Evolutionary conservation across 2,797 vertebrate species (phyloP).

Genomic region (Cercopithecus diana): DNA sequence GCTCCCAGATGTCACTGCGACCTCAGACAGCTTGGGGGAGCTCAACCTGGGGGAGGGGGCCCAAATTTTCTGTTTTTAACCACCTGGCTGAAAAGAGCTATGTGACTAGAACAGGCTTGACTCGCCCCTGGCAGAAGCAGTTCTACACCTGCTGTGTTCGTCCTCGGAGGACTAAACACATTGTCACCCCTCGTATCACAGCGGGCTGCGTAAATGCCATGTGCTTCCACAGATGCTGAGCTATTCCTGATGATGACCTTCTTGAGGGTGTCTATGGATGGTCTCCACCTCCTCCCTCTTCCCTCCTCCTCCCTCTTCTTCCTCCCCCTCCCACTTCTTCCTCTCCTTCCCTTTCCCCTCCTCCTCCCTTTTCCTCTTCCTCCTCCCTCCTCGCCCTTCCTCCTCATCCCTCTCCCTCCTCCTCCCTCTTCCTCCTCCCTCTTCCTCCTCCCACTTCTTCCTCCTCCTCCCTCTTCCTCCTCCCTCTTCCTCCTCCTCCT

Average conservation of each 20-base stretch:
- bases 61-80: not conserved
- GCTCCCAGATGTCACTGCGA: not conserved
- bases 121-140: not conserved
- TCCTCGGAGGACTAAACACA: not conserved
- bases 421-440: accelerated
- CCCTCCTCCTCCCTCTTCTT: not conserved
- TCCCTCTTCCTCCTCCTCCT: no score
- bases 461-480: no score
- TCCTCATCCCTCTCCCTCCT: not conserved
- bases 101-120: not conserved
- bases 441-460: no score
- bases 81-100: not conserved
- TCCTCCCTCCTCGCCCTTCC: no score
- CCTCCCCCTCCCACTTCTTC: no score
- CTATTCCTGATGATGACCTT: constrained; percentile 58
- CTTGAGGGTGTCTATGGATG: constrained; percentile 23
- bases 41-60: not conserved
- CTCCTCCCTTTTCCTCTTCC: no score
- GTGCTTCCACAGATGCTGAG: not conserved
- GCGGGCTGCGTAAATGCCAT: not conserved
- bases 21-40: not conserved
- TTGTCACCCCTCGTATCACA: not conserved
- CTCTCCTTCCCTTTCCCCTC: no score
- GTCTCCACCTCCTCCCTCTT: not conserved
- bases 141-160: constrained; percentile 17